Base-by-base conservation (phyloP, 2,797 vertebrate species). In the Gambusia yucatana region DNA sequence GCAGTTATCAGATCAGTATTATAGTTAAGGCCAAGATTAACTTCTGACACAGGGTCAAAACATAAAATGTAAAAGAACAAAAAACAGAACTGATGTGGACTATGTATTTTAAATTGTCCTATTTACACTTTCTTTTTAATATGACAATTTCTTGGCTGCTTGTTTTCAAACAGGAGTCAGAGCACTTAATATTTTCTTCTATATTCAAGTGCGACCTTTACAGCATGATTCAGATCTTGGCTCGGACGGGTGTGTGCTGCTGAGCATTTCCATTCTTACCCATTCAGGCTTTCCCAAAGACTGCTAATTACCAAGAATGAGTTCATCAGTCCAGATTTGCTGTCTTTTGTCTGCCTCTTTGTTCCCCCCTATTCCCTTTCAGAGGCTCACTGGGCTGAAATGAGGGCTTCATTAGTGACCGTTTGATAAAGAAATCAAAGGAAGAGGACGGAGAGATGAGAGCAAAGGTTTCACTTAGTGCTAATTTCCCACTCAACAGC, bases 241-340 rank as follows among this genome's bases (percentile, higher is more conserved):
- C 39, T 13, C 2, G 11, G 41, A 44, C 25, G 39, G 65, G 65
- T 43, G 65, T 41, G 9, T 28, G 13, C 25, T 44, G 41, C 67
- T 43, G 41, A 44, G n/a, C 28, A 16, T 44, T 7, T 71, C 43
- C 43, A n/a, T 28, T 46, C 67, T 71, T 17, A 44, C n/a, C 41
- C 41, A 46, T 28, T 46, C 11, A 71, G 0, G 43, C 2, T 46
- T 70, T 46, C n/a, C 44, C 41, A 70, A 70, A 70, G 25, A 44
- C 43, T 17, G 25, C 67, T 69, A 76, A 85, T 87, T 75, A 83
- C 46, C 10, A 73, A 76, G 71, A 77, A 81, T 59, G 46, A 78
- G 16, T 84, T 48, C 43, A 80, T 83, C 76, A 78, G 44, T 80
- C 61, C 81, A 41, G 63, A 85, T 87, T 80, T 85, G 70, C 44